Base-by-base conservation (phyloP, 2,113 vertebrate genomes). In the Hyaena hyaena region DNA sequence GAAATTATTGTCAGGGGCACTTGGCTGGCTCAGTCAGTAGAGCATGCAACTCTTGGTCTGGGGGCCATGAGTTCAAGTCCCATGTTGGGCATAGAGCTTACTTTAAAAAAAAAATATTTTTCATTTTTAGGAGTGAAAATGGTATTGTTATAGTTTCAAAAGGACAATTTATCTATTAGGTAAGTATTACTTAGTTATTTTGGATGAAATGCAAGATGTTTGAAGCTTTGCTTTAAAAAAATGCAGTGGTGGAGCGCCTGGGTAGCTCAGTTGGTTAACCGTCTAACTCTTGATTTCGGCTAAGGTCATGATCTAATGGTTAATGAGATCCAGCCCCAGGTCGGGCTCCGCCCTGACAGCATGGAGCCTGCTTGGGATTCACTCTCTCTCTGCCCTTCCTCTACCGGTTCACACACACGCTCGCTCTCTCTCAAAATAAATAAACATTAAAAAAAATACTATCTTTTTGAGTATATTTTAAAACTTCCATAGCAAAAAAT, bases 141-240 rank as follows among this genome's bases (percentile, higher is more conserved):
- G 12, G 16, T 73, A 83, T 71, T 35, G 9, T 31, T 93, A 85
- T 80, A 74, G 85, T 93, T 97, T 58, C 55, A 83, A 80, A 88
- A 92, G 23, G 66, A 85, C 5, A 92, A 95, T 1, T 63, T 76
- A 84, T 24, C 23, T 80, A 73, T 76, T 39, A 88, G 35, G 53
- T 50, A 88, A 88, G 16, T 73, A 68, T 68, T 92, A 81, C 9
- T 28, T 90, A 48, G 69, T 28, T 83, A 69, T 39, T 39, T 39
- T 73, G 24, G 43, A 93, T 90, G n/a, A 69, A 96, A 81, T 65
- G 31, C 33, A 43, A 84, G 35, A 80, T 86, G n/a, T 66, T 94
- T 92, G 45, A 45, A 9, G 23, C 80, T 69, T 69, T 91, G 76
- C 12, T 96, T 86, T 92, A 55, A 80, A 88, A 88, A 96, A 80